Evolutionary conservation across 2,113 vertebrate genomes (phyloP).

Genomic region (Astatoreochromis straeleni): DNA sequence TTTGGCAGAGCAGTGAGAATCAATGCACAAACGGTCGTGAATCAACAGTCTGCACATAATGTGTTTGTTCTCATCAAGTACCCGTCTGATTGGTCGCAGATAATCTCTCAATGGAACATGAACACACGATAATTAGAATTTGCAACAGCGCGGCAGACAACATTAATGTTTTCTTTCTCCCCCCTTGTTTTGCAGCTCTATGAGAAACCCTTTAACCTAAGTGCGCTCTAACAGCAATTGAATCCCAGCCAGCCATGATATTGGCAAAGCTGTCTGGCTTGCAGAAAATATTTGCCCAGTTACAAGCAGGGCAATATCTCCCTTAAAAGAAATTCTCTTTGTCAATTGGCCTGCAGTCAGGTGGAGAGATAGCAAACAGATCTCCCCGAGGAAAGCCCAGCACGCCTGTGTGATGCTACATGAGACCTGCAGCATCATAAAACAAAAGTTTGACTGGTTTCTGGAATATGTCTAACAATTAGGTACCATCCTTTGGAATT

Average conservation of each 20-base stretch:
- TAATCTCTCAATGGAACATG: constrained; percentile 61
- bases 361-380: constrained; percentile 20
- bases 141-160: constrained; percentile 35
- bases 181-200: constrained; percentile 17
- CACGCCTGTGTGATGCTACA: background rate
- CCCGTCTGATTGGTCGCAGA: constrained; percentile 56
- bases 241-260: constrained; percentile 64
- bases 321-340: constrained; percentile 49
- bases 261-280: constrained; percentile 57
- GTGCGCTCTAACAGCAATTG: constrained; percentile 52
- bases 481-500: background rate
- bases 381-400: background rate
- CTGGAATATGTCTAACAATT: background rate
- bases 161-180: constrained; percentile 30
- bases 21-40: constrained; percentile 55
- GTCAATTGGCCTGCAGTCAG: constrained; percentile 27
- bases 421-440: background rate
- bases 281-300: constrained; percentile 58
- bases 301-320: constrained; percentile 47
- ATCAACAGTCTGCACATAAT: constrained; percentile 61
- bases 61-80: constrained; percentile 67
- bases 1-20: constrained; percentile 51
- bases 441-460: background rate
- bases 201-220: constrained; percentile 54
- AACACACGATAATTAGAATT: constrained; percentile 63